Evolutionary conservation across 2,797 vertebrate species (phyloP), one percentile per base, ranked within the genome.

Genomic region (Acanthurus lineatus): DNA sequence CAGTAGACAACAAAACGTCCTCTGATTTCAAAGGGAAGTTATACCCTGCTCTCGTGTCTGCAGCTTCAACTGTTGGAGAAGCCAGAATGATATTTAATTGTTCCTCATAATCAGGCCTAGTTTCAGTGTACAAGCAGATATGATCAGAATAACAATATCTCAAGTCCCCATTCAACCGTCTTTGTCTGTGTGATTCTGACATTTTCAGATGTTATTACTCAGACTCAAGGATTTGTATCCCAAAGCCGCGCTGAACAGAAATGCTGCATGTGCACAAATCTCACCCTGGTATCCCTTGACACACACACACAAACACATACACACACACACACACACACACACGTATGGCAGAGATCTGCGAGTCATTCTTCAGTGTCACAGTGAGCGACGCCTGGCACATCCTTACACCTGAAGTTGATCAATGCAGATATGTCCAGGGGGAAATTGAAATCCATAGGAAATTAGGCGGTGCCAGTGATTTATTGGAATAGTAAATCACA

Each of bases 391-490:
- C 79, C 88, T 92, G 91, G 91, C 91, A 92, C 90, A 92, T 93
- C 89, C 84, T 91, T 79, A 94, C 88, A 94, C 89, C 91, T 92
- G 93, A 91, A 91, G 89, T 88, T 93, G 93, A 93, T 95, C 94
- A 95, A 95, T 95, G 93, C 87, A 89, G 90, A 93, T 94, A 85
- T 94, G 89, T 94, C 91, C 89, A 90, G 85, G 82, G 91, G 94
- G 93, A 93, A 95, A 95, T 93, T 95, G 90, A 93, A 95, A 95
- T 94, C 94, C 93, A 94, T 94, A 93, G 92, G 91, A 94, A 95
- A 95, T 94, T 94, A 94, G 91, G 92, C 82, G 16, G 83, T 49
- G 57, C 84, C 71, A 94, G 89, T 92, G 93, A 95, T 95, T 95
- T 95, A 95, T 94, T 94, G 93, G 91, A 93, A 92, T 86, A 92